Evolutionary conservation across 2,888 invertebrate genomes (phyloP).

Genomic region (Cephalotes varians): DNA sequence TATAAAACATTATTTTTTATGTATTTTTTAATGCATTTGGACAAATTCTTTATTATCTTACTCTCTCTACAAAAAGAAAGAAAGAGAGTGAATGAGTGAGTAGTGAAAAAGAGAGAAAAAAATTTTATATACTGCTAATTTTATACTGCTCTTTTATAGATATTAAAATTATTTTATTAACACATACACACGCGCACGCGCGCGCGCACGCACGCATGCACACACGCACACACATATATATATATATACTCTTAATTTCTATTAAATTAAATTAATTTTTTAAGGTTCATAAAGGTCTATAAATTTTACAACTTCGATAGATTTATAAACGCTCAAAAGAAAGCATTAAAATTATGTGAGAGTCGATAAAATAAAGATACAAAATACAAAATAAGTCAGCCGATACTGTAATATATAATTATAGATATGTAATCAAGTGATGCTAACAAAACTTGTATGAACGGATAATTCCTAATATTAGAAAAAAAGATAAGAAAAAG

Average conservation of each 20-base stretch:
- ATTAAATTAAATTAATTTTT: not conserved
- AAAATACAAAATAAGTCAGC: not conserved
- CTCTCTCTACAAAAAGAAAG: not conserved
- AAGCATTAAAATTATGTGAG: not conserved
- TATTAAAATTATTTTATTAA: not conserved
- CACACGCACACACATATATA: too few relatives aligned
- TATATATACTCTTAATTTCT: not conserved
- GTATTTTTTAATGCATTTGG: not conserved
- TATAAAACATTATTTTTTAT: not conserved
- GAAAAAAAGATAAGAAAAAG: not conserved
- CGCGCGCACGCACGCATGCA: too few relatives aligned
- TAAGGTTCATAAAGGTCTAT: not conserved
- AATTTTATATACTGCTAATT: too few relatives aligned
- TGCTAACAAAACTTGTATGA: not conserved
- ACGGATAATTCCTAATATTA: not conserved
- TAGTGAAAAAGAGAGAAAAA: not conserved
- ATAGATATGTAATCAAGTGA: not conserved
- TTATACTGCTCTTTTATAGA: not conserved
- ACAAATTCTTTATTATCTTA: not conserved
- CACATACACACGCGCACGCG: too few relatives aligned
- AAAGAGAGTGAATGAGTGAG: not conserved
- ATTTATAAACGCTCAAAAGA: not conserved
- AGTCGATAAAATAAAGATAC: too few relatives aligned
- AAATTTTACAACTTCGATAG: not conserved
- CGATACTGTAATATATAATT: not conserved